Evolutionary conservation across 23 tunicate species (phyloP).

Genomic region (Corella eumyota): DNA sequence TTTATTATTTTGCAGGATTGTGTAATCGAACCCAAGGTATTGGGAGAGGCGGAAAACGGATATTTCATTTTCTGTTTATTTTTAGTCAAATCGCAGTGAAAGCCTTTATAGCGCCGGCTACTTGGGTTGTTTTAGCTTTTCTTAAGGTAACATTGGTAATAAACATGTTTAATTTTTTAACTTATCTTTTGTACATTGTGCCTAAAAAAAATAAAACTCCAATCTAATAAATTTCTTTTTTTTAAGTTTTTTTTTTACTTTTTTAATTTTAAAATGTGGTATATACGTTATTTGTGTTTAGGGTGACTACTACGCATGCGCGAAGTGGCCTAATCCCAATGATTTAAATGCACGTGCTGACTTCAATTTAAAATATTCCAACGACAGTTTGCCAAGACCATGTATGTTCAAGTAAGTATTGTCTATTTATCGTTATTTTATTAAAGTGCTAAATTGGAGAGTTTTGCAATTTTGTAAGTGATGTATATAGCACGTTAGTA

Average conservation of each 20-base stretch:
- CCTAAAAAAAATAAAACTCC: too few relatives aligned
- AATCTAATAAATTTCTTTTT: too few relatives aligned
- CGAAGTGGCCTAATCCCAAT: constrained; percentile 75
- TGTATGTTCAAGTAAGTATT: constrained; percentile 72
- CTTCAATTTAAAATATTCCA: constrained; percentile 19
- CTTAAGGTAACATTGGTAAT: constrained; percentile 55
- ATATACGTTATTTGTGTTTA: too few relatives aligned
- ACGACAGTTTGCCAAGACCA: constrained; percentile 53
- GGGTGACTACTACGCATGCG: constrained; percentile 98
- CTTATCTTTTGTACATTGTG: too few relatives aligned
- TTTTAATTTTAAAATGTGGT: too few relatives aligned
- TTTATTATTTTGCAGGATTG: constrained; percentile 33
- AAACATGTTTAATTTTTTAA: too few relatives aligned
- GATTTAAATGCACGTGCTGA: constrained; percentile 5
- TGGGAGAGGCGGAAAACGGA: constrained; percentile 78
- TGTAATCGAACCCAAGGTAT: constrained; percentile 80
- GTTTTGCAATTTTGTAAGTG: too few relatives aligned
- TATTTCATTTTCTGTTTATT: constrained; percentile 79
- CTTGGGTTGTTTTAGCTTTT: constrained; percentile 86
- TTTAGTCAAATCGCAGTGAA: constrained; percentile 52
- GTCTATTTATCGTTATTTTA: too few relatives aligned
- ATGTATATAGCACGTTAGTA: too few relatives aligned
- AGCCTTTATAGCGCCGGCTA: constrained; percentile 88
- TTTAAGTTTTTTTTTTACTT: too few relatives aligned
- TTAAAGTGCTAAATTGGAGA: too few relatives aligned